Evolutionary conservation across 2,888 invertebrate genomes (phyloP).

Genomic region (Carcina quercana): DNA sequence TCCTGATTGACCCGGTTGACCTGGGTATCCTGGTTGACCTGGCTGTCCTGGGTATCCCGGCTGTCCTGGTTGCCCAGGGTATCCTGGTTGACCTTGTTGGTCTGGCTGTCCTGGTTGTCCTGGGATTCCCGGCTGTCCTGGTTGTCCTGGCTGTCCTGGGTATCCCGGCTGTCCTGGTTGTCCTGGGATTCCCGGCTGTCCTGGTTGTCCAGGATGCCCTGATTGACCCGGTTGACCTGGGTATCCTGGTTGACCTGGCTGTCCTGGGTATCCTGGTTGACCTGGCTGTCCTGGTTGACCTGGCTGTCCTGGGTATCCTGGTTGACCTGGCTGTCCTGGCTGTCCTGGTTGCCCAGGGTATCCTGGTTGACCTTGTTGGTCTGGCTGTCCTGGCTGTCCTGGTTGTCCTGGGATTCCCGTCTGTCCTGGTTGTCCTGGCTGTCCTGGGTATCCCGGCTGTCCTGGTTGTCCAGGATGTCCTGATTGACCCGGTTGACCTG

Average conservation of each 20-base stretch:
- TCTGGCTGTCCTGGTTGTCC: slow-evolving; percentile 9
- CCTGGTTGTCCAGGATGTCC: slow-evolving; percentile 18
- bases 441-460: slow-evolving; percentile 9
- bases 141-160: slow-evolving; percentile 15
- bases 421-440: slow-evolving; percentile 12
- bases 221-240: slow-evolving; percentile 14
- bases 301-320: slow-evolving; percentile 19
- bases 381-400: slow-evolving; percentile 28
- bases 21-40: slow-evolving; percentile 26
- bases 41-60: slow-evolving; percentile 32
- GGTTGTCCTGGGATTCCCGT: slow-evolving; percentile 14
- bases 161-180: slow-evolving; percentile 14
- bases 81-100: slow-evolving; percentile 13
- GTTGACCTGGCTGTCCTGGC: slow-evolving; percentile 19
- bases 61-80: slow-evolving; percentile 58
- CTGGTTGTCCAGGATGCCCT: slow-evolving; percentile 17
- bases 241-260: slow-evolving; percentile 7
- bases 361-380: slow-evolving; percentile 27
- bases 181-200: slow-evolving; percentile 11
- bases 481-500: slow-evolving; percentile 18
- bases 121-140: slow-evolving; percentile 8
- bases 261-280: slow-evolving; percentile 4
- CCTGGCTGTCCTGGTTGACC: slow-evolving; percentile 17
- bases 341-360: slow-evolving; percentile 23
- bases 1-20: slow-evolving; percentile 24